Evolutionary conservation across 2,888 invertebrate species (phyloP).

Genomic region (Carterocephalus palaemon): DNA sequence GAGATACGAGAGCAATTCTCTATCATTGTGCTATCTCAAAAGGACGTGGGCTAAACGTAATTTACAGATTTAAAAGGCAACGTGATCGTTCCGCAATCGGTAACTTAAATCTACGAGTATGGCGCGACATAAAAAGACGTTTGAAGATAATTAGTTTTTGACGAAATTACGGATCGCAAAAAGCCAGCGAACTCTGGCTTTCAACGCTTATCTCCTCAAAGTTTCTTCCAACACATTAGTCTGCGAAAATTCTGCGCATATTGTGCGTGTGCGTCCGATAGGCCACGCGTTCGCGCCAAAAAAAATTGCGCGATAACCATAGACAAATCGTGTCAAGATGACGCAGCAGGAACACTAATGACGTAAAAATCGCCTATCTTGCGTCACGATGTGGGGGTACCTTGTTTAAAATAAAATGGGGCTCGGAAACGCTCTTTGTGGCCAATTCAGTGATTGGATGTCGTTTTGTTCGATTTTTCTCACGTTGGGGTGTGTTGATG

Average conservation of each 20-base stretch:
- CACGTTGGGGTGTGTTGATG: constrained; percentile 59
- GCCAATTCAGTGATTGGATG: constrained; percentile 54
- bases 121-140: constrained; percentile 16
- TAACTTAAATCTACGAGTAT: constrained; percentile 1
- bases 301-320: constrained; percentile 64
- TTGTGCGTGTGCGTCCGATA: constrained; percentile 63
- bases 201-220: constrained; percentile 64
- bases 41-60: constrained; percentile 10
- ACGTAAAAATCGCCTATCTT: constrained; percentile 67
- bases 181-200: constrained; percentile 53
- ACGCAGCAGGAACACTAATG: constrained; percentile 68
- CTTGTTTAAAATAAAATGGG: constrained; percentile 54
- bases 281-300: constrained; percentile 57
- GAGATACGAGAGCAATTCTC: constrained; percentile 22
- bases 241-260: constrained; percentile 66
- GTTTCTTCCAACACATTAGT: constrained; percentile 73
- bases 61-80: constrained; percentile 6
- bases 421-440: constrained; percentile 54
- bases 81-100: background rate
- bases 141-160: constrained; percentile 21
- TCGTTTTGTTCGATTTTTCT: constrained; percentile 70
- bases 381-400: constrained; percentile 54
- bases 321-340: constrained; percentile 74
- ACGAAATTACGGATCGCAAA: constrained; percentile 39
- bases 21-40: constrained; percentile 15